A percentile compares a stretch with the other conserved stretches of the same genome.
phyloP scores from a whole-genome alignment of 30 jellyfish, hydroid and myxozoan genomes.

The Catostylus mosaicus region DNA sequence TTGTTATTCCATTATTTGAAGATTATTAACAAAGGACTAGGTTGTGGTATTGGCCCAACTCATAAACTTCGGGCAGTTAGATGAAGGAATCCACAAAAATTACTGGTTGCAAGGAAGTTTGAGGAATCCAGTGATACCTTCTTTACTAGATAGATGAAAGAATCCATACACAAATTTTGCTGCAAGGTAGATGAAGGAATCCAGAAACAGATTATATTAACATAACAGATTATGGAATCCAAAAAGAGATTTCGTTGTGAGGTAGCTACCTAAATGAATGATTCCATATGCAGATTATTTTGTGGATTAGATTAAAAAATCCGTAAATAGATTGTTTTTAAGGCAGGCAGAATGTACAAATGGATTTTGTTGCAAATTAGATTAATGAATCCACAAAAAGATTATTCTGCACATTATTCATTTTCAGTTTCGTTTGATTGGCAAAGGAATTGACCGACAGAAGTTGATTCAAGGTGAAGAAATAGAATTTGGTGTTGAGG shows the following conservation, averaged over 20 bases:
- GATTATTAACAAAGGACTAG: too few relatives aligned
- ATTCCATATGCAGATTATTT: not conserved
- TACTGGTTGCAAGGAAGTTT: not conserved
- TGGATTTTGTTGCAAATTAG: not conserved
- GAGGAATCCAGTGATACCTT: not conserved
- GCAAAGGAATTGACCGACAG: conserved; percentile 63
- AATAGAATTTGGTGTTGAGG: conserved; percentile 59
- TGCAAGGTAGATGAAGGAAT: not conserved
- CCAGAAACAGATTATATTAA: not conserved
- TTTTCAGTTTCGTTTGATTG: conserved; percentile 34
- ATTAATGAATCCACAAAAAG: not conserved
- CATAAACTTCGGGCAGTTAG: not conserved
- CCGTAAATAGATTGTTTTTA: not conserved
- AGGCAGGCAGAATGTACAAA: not conserved
- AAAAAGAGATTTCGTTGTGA: too few relatives aligned
- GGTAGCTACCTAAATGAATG: not conserved
- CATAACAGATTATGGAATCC: not conserved
- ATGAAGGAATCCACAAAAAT: not conserved
- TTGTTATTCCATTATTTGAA: not conserved
- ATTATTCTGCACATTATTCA: not conserved
- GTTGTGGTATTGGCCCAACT: too few relatives aligned
- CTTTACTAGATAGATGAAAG: not conserved
- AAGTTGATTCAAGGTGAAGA: conserved; percentile 52
- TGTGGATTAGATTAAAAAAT: not conserved
- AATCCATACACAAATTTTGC: not conserved